phyloP scores from a whole-genome alignment of 2,113 vertebrate species.

The Pitta sordida region DNA sequence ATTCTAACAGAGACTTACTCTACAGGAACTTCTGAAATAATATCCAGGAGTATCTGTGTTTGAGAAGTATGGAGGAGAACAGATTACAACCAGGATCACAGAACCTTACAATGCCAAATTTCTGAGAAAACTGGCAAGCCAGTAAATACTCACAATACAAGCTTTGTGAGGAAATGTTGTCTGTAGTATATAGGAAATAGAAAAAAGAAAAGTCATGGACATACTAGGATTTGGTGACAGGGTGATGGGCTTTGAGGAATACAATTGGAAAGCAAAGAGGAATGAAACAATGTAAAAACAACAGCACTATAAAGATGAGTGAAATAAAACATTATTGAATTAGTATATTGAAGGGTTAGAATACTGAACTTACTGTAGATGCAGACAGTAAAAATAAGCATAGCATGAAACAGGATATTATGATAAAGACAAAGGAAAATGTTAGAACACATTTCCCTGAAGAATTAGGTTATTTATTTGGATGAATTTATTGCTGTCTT shows the following conservation, averaged over 20 bases:
- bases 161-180: background rate
- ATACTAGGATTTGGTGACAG: background rate
- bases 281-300: background rate
- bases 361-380: conserved; percentile 20
- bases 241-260: background rate
- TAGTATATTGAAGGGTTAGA: conserved; percentile 13
- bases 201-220: background rate
- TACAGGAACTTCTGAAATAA: background rate
- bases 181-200: background rate
- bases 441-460: background rate
- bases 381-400: conserved; percentile 1
- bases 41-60: background rate
- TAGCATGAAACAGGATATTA: background rate
- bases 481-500: background rate
- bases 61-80: background rate
- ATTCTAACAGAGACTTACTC: background rate
- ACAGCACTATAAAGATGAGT: background rate
- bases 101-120: background rate
- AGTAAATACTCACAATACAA: background rate
- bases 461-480: background rate
- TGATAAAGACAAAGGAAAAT: background rate
- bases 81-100: background rate
- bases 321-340: conserved; percentile 45
- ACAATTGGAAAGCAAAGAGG: background rate
- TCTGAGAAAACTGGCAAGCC: background rate